A percentile compares a stretch with the other conserved stretches of the same genome.
These are phyloP conservation scores for Grammomys dolichurus DNA, from an alignment of 2,113 vertebrate species.

Conservation along the genomic window DNA sequence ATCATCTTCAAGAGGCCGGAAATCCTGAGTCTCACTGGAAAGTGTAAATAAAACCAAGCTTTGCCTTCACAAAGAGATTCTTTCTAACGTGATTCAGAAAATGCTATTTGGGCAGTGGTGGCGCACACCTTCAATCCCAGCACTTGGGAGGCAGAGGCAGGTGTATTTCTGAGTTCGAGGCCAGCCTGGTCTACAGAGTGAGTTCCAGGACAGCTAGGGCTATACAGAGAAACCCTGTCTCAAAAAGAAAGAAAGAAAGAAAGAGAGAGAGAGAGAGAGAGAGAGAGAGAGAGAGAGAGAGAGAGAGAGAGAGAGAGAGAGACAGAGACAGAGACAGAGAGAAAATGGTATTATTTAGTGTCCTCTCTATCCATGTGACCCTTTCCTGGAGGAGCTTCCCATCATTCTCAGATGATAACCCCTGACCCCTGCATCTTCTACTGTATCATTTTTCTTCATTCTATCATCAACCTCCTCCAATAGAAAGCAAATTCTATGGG, in stretches of 20 bases:
- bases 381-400: neutral
- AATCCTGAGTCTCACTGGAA: neutral
- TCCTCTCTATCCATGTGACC: neutral
- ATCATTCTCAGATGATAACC: neutral
- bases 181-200: too few species aligned
- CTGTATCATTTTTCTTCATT: neutral
- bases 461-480: neutral
- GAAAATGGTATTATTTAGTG: conserved; percentile 11
- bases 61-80: neutral
- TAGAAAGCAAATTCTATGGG: conserved; percentile 23
- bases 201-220: too few species aligned
- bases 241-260: too few species aligned
- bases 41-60: conserved; percentile 5
- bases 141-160: too few species aligned
- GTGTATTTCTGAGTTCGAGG: too few species aligned
- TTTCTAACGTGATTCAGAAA: conserved; percentile 6
- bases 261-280: too few species aligned
- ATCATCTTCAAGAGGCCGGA: neutral
- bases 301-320: neutral
- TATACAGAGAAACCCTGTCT: too few species aligned
- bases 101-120: neutral
- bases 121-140: too few species aligned
- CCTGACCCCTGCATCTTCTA: neutral
- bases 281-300: too few species aligned
- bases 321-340: neutral